Percentiles rank a stretch among this genome's conserved stretches.
phyloP scores from a whole-genome alignment of 2,113 vertebrate genomes.

The Callipepla squamata region DNA sequence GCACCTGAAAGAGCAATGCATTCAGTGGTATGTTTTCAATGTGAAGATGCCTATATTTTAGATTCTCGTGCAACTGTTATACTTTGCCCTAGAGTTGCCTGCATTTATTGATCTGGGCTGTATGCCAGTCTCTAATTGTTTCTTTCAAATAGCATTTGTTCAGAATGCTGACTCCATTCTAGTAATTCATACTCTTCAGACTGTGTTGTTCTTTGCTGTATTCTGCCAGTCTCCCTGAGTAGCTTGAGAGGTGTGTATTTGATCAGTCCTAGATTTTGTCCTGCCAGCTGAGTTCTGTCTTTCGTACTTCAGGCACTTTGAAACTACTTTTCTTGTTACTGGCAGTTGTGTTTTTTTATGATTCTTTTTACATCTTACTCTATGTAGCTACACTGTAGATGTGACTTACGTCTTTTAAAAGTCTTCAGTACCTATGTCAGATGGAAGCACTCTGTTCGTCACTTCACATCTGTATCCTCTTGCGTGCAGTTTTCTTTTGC shows the following conservation, averaged over 20 bases:
- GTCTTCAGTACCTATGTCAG: neutral
- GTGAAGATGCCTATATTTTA: conserved; percentile 24
- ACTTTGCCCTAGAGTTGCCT: conserved; percentile 23
- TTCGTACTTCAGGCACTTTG: neutral
- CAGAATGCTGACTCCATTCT: conserved; percentile 35
- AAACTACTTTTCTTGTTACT: neutral
- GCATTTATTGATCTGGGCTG: conserved; percentile 68
- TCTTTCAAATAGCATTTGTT: conserved; percentile 53
- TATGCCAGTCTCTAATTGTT: conserved; percentile 58
- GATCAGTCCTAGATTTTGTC: neutral
- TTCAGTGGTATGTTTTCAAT: neutral
- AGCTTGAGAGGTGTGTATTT: neutral
- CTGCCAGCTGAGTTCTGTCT: neutral
- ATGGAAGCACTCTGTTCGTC: conserved; percentile 8
- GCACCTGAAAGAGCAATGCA: neutral
- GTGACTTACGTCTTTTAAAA: neutral
- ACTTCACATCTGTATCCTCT: conserved; percentile 28
- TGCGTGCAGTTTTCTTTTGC: neutral
- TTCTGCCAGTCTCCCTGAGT: neutral
- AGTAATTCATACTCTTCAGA: conserved; percentile 25
- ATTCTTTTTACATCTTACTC: neutral
- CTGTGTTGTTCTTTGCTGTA: neutral
- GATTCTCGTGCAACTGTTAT: conserved; percentile 25
- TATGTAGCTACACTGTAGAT: neutral
- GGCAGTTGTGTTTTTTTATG: neutral